A percentile compares a stretch with the other conserved stretches of the same genome.
phyloP scores from a whole-genome alignment of 92 coral and sea anemone species.

The Parazoanthus atlanticus region DNA sequence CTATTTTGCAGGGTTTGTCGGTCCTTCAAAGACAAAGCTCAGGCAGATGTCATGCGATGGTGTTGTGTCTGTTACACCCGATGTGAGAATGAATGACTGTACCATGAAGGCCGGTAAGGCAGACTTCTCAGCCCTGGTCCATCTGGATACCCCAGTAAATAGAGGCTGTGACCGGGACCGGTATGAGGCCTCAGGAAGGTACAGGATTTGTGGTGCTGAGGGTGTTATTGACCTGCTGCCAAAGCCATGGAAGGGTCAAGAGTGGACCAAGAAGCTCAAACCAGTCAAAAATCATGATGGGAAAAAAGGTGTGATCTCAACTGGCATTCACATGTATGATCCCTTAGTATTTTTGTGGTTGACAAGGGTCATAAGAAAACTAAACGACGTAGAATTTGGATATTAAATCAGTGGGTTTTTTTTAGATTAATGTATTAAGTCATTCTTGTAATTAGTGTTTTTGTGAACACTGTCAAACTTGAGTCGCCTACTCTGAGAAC shows the following conservation, averaged over 20 bases:
- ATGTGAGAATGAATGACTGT: constrained; percentile 72
- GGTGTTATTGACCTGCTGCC: constrained; percentile 82
- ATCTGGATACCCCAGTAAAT: constrained; percentile 63
- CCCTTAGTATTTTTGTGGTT: no score
- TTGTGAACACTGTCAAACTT: no score
- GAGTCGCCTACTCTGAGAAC: no score
- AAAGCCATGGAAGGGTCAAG: constrained; percentile 62
- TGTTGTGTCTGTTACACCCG: constrained; percentile 64
- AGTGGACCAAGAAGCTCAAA: constrained; percentile 71
- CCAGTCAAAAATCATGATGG: constrained; percentile 28
- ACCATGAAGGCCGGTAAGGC: constrained; percentile 59
- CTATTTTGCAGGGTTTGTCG: constrained; percentile 56
- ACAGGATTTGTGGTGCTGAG: constrained; percentile 82
- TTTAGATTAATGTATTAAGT: no score
- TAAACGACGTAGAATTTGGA: no score
- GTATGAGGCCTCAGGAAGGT: constrained; percentile 83
- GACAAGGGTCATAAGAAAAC: no score
- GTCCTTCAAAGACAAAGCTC: constrained; percentile 60
- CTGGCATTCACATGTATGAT: not conserved
- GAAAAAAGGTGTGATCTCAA: constrained; percentile 51
- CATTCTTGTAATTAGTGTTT: no score
- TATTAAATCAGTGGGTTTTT: no score
- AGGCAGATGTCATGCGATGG: constrained; percentile 76
- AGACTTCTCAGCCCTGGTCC: constrained; percentile 71
- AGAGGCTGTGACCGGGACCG: constrained; percentile 91